These are phyloP conservation scores for Drosophila kambysellisi DNA, from an alignment of 2,888 invertebrate species.

Conservation along the genomic window DNA sequence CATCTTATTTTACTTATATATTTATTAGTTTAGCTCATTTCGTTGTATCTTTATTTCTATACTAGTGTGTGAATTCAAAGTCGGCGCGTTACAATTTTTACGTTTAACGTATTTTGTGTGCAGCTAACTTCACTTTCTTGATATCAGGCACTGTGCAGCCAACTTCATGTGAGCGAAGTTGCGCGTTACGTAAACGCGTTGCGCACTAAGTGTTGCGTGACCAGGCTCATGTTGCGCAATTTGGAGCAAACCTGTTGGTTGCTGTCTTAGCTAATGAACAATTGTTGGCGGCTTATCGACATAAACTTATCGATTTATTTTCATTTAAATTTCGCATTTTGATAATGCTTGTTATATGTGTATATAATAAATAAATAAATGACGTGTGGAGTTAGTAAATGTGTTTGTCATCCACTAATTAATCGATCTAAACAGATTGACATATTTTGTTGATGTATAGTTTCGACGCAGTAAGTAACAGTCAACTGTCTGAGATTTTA, in stretches of 20 bases:
- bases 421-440: background rate
- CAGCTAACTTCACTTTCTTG: background rate
- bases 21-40: background rate
- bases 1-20: background rate
- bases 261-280: conserved; percentile 22
- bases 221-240: conserved; percentile 10
- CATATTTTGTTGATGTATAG: background rate
- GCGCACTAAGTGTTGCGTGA: background rate
- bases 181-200: background rate
- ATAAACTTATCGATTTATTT: background rate
- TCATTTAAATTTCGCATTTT: background rate
- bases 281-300: background rate
- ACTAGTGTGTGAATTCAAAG: conserved; percentile 8
- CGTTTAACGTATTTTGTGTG: background rate
- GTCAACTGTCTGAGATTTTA: background rate
- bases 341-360: too few species aligned
- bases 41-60: background rate
- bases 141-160: conserved; percentile 2
- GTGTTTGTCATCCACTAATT: background rate
- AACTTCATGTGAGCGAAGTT: conserved; percentile 4
- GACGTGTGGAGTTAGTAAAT: background rate
- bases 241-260: conserved; percentile 23
- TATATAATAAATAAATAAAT: background rate
- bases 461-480: conserved; percentile 30
- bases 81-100: conserved; percentile 9